Percentiles rank a stretch among this genome's conserved stretches.
phyloP scores from a whole-genome alignment of 2,888 invertebrate species.

The Diplazon laetatorius region DNA sequence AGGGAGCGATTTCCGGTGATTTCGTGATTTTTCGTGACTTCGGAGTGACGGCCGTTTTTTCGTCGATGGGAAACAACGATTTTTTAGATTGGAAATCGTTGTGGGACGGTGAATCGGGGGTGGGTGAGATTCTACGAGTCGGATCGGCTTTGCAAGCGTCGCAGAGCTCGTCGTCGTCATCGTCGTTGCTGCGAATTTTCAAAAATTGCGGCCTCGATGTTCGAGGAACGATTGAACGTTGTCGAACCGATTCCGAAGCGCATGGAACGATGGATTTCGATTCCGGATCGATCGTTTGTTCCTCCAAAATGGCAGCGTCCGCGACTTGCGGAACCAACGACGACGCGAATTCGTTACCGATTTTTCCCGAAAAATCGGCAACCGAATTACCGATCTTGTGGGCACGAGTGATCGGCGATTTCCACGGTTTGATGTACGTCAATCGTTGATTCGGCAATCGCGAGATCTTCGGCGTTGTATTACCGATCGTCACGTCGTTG shows the following conservation, averaged over 20 bases:
- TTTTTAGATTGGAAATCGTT: constrained; percentile 35
- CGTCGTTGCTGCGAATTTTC: too few species aligned
- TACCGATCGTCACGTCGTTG: not conserved
- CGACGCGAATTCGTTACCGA: too few species aligned
- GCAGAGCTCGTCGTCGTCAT: constrained; percentile 37
- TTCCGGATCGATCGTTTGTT: constrained; percentile 1
- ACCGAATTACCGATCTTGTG: too few species aligned
- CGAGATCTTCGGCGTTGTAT: not conserved
- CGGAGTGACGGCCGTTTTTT: not conserved
- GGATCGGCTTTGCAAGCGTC: constrained; percentile 23
- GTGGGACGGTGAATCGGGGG: not conserved
- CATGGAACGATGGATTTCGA: not conserved
- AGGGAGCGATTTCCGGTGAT: constrained; percentile 5
- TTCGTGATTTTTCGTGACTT: not conserved
- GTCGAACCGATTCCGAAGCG: not conserved
- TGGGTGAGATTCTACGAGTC: not conserved
- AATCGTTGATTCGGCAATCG: constrained; percentile 6
- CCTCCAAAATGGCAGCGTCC: constrained; percentile 12
- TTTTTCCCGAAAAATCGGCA: too few species aligned
- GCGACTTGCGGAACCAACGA: constrained; percentile 50
- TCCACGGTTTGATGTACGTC: constrained; percentile 42
- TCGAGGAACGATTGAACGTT: not conserved
- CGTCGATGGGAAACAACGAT: constrained; percentile 34
- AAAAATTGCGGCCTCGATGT: too few species aligned
- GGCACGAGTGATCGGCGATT: not conserved